Conservation (phyloP, 2,113 vertebrate genomes). For the Amblyornis subalaris region DNA sequence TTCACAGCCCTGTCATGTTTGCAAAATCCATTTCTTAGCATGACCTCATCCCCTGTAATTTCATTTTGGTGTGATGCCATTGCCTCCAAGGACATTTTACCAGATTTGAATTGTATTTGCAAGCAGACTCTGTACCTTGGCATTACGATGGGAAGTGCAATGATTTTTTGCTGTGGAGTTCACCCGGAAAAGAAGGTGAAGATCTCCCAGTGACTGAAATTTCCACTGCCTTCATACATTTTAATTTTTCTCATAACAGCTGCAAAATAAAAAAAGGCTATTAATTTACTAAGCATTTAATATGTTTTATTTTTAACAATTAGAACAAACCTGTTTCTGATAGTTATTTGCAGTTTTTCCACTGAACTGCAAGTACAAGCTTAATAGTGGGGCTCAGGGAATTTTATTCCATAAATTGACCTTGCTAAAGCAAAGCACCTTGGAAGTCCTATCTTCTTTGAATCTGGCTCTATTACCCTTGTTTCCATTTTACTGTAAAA, state of each 20-base stretch:
- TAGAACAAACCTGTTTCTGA: neutral
- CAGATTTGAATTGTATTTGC: neutral
- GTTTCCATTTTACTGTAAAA: neutral
- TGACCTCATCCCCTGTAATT: neutral
- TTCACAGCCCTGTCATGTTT: fast-evolving
- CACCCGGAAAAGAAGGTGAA: neutral
- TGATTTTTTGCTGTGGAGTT: neutral
- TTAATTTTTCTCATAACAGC: neutral
- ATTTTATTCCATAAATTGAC: neutral
- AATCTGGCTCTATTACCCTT: neutral
- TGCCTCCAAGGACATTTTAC: neutral
- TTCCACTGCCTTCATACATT: neutral
- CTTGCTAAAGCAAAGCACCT: neutral
- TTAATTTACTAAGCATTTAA: neutral
- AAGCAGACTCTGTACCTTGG: neutral
- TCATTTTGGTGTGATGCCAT: neutral
- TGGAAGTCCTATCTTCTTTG: neutral
- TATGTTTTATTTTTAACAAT: neutral
- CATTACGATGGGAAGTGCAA: neutral
- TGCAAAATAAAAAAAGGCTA: neutral
- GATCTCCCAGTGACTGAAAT: neutral
- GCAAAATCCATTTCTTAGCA: neutral
- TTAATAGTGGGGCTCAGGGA: neutral
- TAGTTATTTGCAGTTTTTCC: neutral
- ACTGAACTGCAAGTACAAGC: neutral